phyloP scores from a whole-genome alignment of 2,113 vertebrate genomes.

The Crotophaga sulcirostris region DNA sequence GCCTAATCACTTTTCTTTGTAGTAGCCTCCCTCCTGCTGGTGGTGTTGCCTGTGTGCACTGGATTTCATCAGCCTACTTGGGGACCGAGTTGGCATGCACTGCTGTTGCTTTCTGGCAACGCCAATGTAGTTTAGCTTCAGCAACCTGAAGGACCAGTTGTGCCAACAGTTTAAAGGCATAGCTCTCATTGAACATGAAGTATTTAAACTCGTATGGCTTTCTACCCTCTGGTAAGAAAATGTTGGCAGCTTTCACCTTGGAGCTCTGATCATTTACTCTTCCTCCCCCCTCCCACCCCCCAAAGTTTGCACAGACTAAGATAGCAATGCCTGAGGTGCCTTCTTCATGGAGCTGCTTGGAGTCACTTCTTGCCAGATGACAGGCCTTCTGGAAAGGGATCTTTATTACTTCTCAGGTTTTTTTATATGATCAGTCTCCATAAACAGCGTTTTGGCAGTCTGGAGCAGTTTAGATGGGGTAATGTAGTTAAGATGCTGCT shows the following conservation, averaged over 20 bases:
- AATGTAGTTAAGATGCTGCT: background rate
- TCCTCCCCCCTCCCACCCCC: too few relatives aligned
- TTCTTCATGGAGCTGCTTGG: background rate
- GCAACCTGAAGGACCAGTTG: slow-evolving; percentile 19
- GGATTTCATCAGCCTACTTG: background rate
- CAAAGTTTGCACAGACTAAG: background rate
- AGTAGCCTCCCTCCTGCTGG: rapidly evolving
- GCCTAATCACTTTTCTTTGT: background rate
- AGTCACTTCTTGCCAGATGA: background rate
- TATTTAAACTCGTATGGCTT: slow-evolving; percentile 45
- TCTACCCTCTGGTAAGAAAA: slow-evolving; percentile 47
- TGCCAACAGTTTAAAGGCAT: slow-evolving; percentile 47
- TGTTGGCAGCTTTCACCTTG: slow-evolving; percentile 40
- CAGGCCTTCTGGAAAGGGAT: background rate
- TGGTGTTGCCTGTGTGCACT: rapidly evolving
- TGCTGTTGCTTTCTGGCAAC: slow-evolving; percentile 12
- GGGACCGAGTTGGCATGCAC: background rate
- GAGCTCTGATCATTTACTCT: background rate
- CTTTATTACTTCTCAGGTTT: background rate
- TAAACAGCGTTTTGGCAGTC: background rate
- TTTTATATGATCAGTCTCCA: background rate
- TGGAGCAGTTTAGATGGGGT: background rate
- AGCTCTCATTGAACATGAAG: slow-evolving; percentile 41
- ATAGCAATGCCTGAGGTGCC: background rate
- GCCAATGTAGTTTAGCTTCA: slow-evolving; percentile 63